Conservation (phyloP, 2,888 invertebrate species). For the Alsophila aescularia region DNA sequence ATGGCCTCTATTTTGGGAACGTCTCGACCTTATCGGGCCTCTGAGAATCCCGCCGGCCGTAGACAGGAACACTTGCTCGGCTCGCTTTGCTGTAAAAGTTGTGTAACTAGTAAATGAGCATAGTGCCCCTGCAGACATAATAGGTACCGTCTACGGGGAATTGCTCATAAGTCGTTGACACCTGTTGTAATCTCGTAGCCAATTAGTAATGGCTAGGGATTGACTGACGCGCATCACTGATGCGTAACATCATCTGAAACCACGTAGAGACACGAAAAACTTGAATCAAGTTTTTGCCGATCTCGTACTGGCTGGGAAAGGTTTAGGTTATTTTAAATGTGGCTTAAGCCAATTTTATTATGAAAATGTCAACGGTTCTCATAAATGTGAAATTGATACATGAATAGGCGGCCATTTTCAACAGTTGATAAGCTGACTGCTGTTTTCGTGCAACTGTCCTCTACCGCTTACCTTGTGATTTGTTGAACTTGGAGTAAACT, state of each 20-base stretch:
- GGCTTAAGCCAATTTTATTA: neutral
- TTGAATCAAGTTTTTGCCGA: slow-evolving; percentile 22
- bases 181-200: slow-evolving; percentile 34
- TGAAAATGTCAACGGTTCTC: neutral
- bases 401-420: neutral
- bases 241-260: slow-evolving; percentile 35
- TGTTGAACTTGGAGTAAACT: neutral
- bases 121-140: slow-evolving; percentile 2
- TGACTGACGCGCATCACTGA: slow-evolving; percentile 32
- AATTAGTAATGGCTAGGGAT: slow-evolving; percentile 39
- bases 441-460: neutral
- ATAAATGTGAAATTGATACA: too few species aligned
- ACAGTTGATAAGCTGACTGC: neutral
- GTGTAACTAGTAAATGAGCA: slow-evolving; percentile 1
- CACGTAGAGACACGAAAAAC: slow-evolving; percentile 35
- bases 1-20: slow-evolving; percentile 76
- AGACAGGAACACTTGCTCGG: slow-evolving; percentile 13
- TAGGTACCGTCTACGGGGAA: slow-evolving; percentile 20
- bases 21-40: slow-evolving; percentile 69
- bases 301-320: neutral
- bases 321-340: neutral
- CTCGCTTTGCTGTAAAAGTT: slow-evolving; percentile 17
- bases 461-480: neutral
- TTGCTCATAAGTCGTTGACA: slow-evolving; percentile 35
- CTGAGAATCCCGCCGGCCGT: slow-evolving; percentile 45